Base-by-base conservation (phyloP, 2,797 vertebrate species). In the Neoniphon sammara region DNA sequence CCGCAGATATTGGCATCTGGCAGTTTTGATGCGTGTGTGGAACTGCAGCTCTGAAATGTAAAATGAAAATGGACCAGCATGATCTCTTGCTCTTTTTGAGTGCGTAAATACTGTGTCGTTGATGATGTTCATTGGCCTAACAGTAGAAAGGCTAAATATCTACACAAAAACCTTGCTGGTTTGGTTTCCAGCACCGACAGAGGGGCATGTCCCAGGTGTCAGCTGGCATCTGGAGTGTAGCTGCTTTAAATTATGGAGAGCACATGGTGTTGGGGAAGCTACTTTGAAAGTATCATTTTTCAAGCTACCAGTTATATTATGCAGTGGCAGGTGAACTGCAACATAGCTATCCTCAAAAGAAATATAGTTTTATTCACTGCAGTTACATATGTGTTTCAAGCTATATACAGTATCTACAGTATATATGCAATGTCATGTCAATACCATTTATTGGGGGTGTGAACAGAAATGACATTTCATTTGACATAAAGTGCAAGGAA, bases 101-200 rank as follows among this genome's bases (percentile, higher is more conserved):
- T 66, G 67, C 4, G 1, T 83, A 81, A 88, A 81, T 65, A 57
- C 70, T 66, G 39, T 56, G 66, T 76, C 52, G 70, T 65, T 69
- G 78, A 67, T 78, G 81, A 76, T 66, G 75, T 73, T 84, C 36
- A 61, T 71, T 86, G 87, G 85, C 66, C 75, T 78, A 25, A 60
- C 73, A 81, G 73, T 83, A 56, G 64, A 80, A 81, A 78, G 72
- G 76, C 80, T 84, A 87, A 90, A 90, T 84, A 89, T 84, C 80
- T 75, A 77, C 66, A 12, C 2, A n/a, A 81, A 85, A 79, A 85
- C 68, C 78, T 39, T 65, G 73, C 46, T 63, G 53, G 47, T 82
- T 78, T 52, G 65, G 82, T 76, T 85, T 86, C 85, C 86, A 86
- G 50, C 73, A 66, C 65, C 79, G 77, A 77, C 89, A 88, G 85